Conservation (phyloP, 23 tunicate genomes). For the Phallusia fumigata region DNA sequence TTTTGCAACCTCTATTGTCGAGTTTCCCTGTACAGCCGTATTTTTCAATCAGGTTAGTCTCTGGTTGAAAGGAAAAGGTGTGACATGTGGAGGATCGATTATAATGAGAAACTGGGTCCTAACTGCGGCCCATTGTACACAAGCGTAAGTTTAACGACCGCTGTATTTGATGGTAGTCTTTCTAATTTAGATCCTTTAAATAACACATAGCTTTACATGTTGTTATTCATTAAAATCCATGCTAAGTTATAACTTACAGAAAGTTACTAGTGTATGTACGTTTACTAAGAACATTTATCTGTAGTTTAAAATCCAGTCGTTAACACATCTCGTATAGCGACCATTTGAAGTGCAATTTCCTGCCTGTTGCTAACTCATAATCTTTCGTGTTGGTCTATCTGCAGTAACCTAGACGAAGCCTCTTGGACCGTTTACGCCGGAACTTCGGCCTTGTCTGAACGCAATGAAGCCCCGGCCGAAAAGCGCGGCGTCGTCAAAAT, state of each 20-base stretch:
- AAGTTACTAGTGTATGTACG: too few species aligned
- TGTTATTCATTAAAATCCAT: too few species aligned
- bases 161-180: too few species aligned
- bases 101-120: conserved; percentile 65
- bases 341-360: too few species aligned
- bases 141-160: conserved; percentile 4
- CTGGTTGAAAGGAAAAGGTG: conserved; percentile 40
- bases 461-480: conserved; percentile 27
- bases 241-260: too few species aligned
- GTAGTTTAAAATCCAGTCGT: too few species aligned
- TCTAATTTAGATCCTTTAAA: neutral
- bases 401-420: conserved; percentile 16
- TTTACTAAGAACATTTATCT: too few species aligned
- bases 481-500: conserved; percentile 29
- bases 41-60: conserved; percentile 42
- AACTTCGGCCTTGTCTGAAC: conserved; percentile 29
- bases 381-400: neutral
- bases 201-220: too few species aligned
- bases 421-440: conserved; percentile 53
- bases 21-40: neutral
- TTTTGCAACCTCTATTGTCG: too few species aligned
- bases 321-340: too few species aligned
- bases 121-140: conserved; percentile 79
- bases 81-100: conserved; percentile 75
- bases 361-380: neutral